Evolutionary conservation across 1,140 invertebrate species (phyloP), one percentile per base, ranked within the genome.

Genomic region (Drosophila albomicans): DNA sequence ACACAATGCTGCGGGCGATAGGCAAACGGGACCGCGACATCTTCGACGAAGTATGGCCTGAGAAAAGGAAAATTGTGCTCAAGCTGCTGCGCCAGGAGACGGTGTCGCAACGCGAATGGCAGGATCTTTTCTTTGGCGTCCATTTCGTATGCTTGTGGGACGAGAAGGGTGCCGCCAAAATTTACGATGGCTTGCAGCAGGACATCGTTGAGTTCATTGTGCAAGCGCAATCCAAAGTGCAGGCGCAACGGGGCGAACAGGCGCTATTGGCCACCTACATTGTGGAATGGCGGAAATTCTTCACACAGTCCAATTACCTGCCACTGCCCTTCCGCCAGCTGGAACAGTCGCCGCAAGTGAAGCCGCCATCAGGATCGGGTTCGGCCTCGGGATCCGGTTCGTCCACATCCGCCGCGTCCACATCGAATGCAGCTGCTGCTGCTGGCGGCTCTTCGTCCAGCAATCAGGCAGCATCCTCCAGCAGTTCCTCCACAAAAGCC

Each of bases 91-190:
- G 98, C 80, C 98, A 99, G 93, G 98, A 99, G 91, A 94, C 96
- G 28, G 98, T 99, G 0, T 97, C 96, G n/a, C 96, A 97, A 91
- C 94, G 94, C 78, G 98, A 99, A 95, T 99, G 98, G 98, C 98
- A 99, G 93, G 98, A 99, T 93, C 93, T 99, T 71, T 99, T 99
- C 93, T 99, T 97, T 93, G 96, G 97, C 52, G 97, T 99, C 6
- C 98, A 99, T 94, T 95, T 96, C 54, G 98, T 99, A 6, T 99
- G 98, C 92, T 92, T 99, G 13, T 99, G 98, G 98, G 98, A 99
- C 93, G 98, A 99, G 82, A 98, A 98, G 93, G 98, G 98, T 2
- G 95, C 98, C 7, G 94, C 94, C 5, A 99, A 98, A 93, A 95
- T 99, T 52, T 95, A 96, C 82, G 96, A 97, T 91, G 96, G 97